Conservation (phyloP, 1,140 invertebrate species). For the Papilio machaon region DNA sequence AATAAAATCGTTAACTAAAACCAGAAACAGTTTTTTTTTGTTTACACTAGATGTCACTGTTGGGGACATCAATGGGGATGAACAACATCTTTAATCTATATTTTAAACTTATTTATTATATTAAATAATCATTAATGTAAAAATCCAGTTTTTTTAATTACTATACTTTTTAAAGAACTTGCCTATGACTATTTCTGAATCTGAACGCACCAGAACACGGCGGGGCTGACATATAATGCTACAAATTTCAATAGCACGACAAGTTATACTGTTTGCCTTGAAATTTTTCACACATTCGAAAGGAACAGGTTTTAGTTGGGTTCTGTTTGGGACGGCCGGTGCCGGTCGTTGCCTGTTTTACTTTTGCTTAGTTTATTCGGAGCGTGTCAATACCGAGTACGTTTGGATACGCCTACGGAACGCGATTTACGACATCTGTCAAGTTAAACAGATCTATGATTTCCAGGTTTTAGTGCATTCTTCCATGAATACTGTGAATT, state of each 20-base stretch:
- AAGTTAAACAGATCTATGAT: slow-evolving; percentile 55
- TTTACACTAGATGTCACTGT: not conserved
- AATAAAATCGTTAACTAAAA: not conserved
- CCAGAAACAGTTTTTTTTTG: not conserved
- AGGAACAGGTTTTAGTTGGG: slow-evolving; percentile 32
- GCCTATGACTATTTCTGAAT: not conserved
- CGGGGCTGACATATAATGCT: slow-evolving; percentile 22
- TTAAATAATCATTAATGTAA: not conserved
- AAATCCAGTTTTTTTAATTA: not conserved
- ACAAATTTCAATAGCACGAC: slow-evolving; percentile 28
- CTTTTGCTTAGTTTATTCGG: slow-evolving; percentile 50
- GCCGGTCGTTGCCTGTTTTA: slow-evolving; percentile 33
- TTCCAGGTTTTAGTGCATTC: slow-evolving; percentile 54
- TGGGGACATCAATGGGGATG: not conserved
- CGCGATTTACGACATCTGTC: slow-evolving; percentile 65
- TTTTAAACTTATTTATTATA: slow-evolving; percentile 1
- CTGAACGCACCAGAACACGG: slow-evolving; percentile 18
- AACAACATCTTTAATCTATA: not conserved
- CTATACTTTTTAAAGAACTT: not conserved
- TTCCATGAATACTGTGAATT: slow-evolving; percentile 51
- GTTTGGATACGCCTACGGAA: slow-evolving; percentile 55
- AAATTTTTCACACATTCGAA: slow-evolving; percentile 32
- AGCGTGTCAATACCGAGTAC: slow-evolving; percentile 54
- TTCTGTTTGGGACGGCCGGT: slow-evolving; percentile 27
- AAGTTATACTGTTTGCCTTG: slow-evolving; percentile 29